These are phyloP conservation scores for Barbus barbus DNA, from an alignment of 2,113 vertebrate species.

Conservation along the genomic window DNA sequence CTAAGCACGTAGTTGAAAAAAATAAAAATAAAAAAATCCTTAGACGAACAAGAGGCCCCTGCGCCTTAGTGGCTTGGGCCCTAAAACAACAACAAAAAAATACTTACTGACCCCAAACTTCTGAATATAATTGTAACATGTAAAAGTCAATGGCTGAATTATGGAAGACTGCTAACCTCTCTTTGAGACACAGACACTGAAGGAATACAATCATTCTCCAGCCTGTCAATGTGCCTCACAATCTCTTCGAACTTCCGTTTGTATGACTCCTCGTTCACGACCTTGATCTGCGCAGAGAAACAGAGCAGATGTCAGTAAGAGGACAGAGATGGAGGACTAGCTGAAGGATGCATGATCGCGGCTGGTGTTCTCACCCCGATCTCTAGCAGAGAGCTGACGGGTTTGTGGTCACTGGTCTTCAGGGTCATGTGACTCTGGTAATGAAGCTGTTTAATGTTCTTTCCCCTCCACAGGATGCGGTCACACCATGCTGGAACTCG, in stretches of 20 bases:
- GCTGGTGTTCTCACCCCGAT: slow-evolving; percentile 81
- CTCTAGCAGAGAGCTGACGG: slow-evolving; percentile 88
- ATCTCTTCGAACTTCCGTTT: slow-evolving; percentile 91
- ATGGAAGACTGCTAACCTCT: slow-evolving; percentile 77
- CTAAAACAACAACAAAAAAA: no score
- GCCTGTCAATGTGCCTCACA: slow-evolving; percentile 89
- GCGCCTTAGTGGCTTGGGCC: no score
- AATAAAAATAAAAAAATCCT: no score
- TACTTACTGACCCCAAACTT: neutral
- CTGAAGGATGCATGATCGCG: neutral
- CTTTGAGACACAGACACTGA: slow-evolving; percentile 84
- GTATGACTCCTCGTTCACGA: slow-evolving; percentile 83
- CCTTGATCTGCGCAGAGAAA: slow-evolving; percentile 82
- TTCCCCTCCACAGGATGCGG: slow-evolving; percentile 92
- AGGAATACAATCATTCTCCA: slow-evolving; percentile 96
- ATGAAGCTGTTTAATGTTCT: slow-evolving; percentile 81
- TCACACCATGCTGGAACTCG: slow-evolving; percentile 95
- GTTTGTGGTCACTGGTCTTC: slow-evolving; percentile 96
- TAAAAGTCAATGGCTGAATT: neutral
- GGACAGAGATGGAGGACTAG: neutral
- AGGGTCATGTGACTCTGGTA: slow-evolving; percentile 92
- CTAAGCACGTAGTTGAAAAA: no score
- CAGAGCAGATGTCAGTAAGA: neutral
- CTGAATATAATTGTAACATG: neutral
- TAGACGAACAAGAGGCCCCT: no score